A percentile compares a stretch with the other conserved stretches of the same genome.
Conservation (phyloP, 1,140 invertebrate genomes). For the Philaenus spumarius region DNA sequence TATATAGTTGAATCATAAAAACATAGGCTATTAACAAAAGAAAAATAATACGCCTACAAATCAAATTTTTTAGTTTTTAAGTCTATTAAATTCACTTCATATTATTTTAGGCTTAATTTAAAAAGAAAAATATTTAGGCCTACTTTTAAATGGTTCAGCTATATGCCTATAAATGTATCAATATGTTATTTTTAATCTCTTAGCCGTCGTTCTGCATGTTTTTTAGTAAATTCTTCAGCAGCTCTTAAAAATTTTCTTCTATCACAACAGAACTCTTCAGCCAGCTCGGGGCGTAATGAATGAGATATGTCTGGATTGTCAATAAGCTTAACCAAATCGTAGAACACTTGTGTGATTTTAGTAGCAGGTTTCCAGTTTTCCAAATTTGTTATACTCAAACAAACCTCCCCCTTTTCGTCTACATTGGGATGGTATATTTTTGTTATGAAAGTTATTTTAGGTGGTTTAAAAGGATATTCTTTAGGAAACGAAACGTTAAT, state of each 20-base stretch:
- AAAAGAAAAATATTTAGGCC: no score
- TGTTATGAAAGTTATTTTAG: conserved; percentile 97
- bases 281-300: conserved; percentile 90
- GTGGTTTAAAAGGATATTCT: conserved; percentile 99
- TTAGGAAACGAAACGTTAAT: conserved; percentile 98
- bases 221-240: conserved; percentile 97
- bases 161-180: no score
- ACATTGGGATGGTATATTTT: conserved; percentile 99
- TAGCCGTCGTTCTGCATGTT: conserved; percentile 95
- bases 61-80: no score
- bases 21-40: no score
- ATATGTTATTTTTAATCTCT: no score
- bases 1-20: no score
- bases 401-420: conserved; percentile 98
- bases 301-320: conserved; percentile 98
- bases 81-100: no score
- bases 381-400: conserved; percentile 92
- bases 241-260: conserved; percentile 97
- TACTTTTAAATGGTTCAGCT: no score
- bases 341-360: conserved; percentile 97
- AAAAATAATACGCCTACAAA: no score
- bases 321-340: conserved; percentile 90
- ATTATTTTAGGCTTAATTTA: no score
- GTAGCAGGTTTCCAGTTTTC: conserved; percentile 99
- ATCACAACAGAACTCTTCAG: conserved; percentile 94